phyloP scores from a whole-genome alignment of 2,113 vertebrate species.

The Acanthisitta chloris region DNA sequence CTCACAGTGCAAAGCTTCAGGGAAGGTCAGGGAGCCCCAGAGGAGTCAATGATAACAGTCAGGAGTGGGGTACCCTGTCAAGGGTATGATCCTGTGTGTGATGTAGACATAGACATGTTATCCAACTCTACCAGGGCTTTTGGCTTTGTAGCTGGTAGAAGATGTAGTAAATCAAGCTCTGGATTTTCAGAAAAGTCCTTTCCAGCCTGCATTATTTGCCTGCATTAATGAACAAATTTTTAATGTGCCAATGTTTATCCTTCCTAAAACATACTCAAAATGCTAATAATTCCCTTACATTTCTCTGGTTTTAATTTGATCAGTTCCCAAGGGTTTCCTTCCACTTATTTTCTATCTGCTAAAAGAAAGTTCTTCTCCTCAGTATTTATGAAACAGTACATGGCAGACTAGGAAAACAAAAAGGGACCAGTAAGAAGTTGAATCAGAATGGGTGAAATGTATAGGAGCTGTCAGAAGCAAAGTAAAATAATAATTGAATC shows the following conservation, averaged over 20 bases:
- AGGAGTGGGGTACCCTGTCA: neutral
- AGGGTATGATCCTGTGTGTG: neutral
- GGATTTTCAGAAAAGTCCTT: neutral
- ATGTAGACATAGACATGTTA: neutral
- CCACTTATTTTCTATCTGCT: neutral
- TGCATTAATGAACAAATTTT: neutral
- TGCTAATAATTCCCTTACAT: neutral
- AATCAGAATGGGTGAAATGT: conserved; percentile 25
- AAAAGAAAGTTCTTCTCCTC: neutral
- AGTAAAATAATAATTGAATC: conserved; percentile 57
- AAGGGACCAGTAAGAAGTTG: neutral
- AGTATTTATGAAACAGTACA: neutral
- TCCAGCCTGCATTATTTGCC: neutral
- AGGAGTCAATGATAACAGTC: neutral
- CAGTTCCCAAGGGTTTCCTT: neutral
- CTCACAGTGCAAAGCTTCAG: neutral
- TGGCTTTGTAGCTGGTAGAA: neutral
- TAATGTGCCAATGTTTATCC: neutral
- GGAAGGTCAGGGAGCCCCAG: neutral
- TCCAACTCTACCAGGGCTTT: neutral
- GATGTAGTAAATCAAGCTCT: neutral
- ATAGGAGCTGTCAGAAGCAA: conserved; percentile 21
- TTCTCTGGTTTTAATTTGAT: neutral
- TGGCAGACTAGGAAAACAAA: conserved; percentile 9
- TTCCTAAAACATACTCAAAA: neutral